phyloP scores from a whole-genome alignment of 2,888 invertebrate genomes.

The Antheraea yamamai region DNA sequence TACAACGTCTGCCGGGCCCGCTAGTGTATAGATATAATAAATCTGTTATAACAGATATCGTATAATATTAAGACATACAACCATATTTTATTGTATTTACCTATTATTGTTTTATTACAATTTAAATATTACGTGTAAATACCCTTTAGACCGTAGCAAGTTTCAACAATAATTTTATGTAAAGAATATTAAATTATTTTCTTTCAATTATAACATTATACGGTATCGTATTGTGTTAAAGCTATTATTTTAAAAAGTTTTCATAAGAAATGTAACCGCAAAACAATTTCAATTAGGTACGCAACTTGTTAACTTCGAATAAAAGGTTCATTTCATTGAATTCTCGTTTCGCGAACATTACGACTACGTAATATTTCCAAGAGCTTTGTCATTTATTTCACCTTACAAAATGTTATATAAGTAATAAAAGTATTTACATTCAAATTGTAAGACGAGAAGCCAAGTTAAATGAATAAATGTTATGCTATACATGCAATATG shows the following conservation, averaged over 20 bases:
- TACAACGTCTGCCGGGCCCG: too few relatives aligned
- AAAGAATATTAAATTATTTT: not conserved
- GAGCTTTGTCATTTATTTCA: not conserved
- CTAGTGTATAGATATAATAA: too few relatives aligned
- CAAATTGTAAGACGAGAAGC: not conserved
- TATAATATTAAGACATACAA: too few relatives aligned
- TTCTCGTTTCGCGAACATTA: not conserved
- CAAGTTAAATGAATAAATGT: not conserved
- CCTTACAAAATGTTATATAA: not conserved
- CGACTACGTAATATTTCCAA: not conserved
- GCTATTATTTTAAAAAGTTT: not conserved
- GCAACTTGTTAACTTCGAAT: not conserved
- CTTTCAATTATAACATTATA: not conserved
- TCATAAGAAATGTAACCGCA: not conserved
- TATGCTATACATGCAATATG: not conserved
- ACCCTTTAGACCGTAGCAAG: not conserved
- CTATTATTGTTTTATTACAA: too few relatives aligned
- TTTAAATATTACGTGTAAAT: too few relatives aligned
- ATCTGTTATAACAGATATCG: too few relatives aligned
- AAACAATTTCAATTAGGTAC: not conserved
- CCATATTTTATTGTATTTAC: too few relatives aligned
- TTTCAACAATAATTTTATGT: not conserved
- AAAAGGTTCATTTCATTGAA: slow-evolving; percentile 1
- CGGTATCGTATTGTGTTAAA: not conserved
- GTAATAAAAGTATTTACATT: not conserved